phyloP scores from a whole-genome alignment of 2,888 invertebrate genomes.

The Cybosia mesomella region DNA sequence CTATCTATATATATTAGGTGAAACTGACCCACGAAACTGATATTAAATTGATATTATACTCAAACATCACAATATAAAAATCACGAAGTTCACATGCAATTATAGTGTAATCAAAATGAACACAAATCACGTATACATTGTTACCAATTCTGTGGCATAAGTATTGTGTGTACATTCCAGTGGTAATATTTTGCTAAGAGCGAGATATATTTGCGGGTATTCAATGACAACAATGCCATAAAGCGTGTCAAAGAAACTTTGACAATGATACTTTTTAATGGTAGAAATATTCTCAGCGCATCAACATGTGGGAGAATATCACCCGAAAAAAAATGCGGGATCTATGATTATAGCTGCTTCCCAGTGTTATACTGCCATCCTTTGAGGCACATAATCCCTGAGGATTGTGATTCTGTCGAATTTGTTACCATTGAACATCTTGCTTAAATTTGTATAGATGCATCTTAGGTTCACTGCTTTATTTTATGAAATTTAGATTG shows the following conservation, averaged over 20 bases:
- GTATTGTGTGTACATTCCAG: slow-evolving; percentile 48
- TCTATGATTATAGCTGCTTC: not conserved
- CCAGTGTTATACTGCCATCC: not conserved
- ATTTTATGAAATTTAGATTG: slow-evolving; percentile 37
- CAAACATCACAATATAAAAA: slow-evolving; percentile 43
- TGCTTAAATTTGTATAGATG: slow-evolving; percentile 26
- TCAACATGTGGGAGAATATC: not conserved
- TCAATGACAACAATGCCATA: slow-evolving; percentile 12
- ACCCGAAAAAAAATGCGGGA: no score
- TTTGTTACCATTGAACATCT: slow-evolving; percentile 19
- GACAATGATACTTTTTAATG: not conserved
- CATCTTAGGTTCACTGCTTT: slow-evolving; percentile 23
- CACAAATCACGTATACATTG: slow-evolving; percentile 28
- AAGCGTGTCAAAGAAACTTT: not conserved
- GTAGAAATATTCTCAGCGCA: not conserved
- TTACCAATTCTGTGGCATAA: slow-evolving; percentile 44
- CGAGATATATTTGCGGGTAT: slow-evolving; percentile 32
- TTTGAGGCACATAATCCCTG: not conserved
- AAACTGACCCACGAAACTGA: slow-evolving; percentile 27
- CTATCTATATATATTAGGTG: not conserved
- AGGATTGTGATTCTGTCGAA: not conserved
- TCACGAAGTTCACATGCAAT: slow-evolving; percentile 55
- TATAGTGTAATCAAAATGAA: slow-evolving; percentile 23
- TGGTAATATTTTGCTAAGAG: slow-evolving; percentile 31
- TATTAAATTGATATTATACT: slow-evolving; percentile 17